These are phyloP conservation scores for Podarcis muralis DNA, from an alignment of 2,113 vertebrate genomes.

Conservation along the genomic window DNA sequence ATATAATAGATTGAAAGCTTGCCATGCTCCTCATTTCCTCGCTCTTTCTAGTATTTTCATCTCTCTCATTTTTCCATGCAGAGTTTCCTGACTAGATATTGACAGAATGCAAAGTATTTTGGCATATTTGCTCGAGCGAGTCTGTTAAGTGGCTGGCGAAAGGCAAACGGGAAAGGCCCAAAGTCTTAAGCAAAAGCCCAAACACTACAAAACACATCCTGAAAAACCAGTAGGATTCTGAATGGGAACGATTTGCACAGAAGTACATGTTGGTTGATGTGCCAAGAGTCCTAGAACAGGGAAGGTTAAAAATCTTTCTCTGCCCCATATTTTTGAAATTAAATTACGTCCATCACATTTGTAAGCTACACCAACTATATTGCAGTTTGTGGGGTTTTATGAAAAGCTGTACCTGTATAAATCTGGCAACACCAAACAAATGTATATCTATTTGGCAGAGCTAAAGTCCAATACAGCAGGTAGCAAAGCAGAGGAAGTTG, in stretches of 20 bases:
- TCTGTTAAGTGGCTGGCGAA: slow-evolving; percentile 75
- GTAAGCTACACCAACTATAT: neutral
- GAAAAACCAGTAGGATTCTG: neutral
- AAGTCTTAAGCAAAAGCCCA: slow-evolving; percentile 49
- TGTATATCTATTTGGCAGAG: neutral
- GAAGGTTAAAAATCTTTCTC: neutral
- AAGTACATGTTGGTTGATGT: neutral
- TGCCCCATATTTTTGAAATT: slow-evolving; percentile 3
- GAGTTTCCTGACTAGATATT: slow-evolving; percentile 81
- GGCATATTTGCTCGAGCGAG: slow-evolving; percentile 78
- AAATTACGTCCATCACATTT: neutral
- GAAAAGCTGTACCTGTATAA: neutral
- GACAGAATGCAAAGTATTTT: slow-evolving; percentile 77
- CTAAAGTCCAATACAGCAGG: slow-evolving; percentile 22
- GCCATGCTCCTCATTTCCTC: slow-evolving; percentile 79
- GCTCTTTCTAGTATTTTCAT: slow-evolving; percentile 80
- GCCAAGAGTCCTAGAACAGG: neutral
- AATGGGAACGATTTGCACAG: slow-evolving; percentile 1
- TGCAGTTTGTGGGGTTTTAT: neutral
- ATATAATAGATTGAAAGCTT: slow-evolving; percentile 76
- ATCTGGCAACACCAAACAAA: neutral
- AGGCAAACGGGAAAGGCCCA: slow-evolving; percentile 61
- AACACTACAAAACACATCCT: neutral
- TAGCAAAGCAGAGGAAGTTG: slow-evolving; percentile 18
- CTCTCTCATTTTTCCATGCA: slow-evolving; percentile 72